Evolutionary conservation across 2,888 invertebrate genomes (phyloP).

Genomic region (Clunio marinus): DNA sequence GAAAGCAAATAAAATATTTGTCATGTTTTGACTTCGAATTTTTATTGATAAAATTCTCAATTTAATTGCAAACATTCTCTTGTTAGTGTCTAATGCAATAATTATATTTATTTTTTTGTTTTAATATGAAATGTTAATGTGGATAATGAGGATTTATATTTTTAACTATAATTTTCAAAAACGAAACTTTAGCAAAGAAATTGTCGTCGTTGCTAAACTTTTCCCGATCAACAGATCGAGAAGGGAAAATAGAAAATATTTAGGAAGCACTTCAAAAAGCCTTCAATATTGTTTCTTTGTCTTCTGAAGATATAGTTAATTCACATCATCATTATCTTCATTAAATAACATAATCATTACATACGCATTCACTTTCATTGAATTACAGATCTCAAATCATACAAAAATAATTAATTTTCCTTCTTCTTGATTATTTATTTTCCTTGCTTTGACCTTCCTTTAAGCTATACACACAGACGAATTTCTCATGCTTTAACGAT

Average conservation of each 20-base stretch:
- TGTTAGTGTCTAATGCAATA: not conserved
- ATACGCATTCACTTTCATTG: no score
- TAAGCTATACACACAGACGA: no score
- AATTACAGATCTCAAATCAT: not conserved
- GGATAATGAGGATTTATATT: not conserved
- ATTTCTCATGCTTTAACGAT: no score
- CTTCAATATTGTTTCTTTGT: not conserved
- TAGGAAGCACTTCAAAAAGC: not conserved
- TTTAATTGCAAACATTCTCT: not conserved
- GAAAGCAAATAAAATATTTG: no score
- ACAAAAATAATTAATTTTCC: not conserved
- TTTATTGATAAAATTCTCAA: not conserved
- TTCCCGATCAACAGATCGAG: not conserved
- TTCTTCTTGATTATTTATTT: not conserved
- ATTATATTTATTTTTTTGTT: no score
- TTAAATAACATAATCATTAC: no score
- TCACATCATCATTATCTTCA: no score
- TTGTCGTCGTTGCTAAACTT: no score
- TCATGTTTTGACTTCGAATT: no score
- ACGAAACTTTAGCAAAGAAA: not conserved
- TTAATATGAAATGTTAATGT: not conserved
- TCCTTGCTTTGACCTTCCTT: not conserved
- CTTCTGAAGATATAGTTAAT: not conserved
- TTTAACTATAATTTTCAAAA: not conserved
- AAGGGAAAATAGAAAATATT: not conserved